Evolutionary conservation across 1,140 invertebrate genomes (phyloP).

Genomic region (Drosophila setifemur): DNA sequence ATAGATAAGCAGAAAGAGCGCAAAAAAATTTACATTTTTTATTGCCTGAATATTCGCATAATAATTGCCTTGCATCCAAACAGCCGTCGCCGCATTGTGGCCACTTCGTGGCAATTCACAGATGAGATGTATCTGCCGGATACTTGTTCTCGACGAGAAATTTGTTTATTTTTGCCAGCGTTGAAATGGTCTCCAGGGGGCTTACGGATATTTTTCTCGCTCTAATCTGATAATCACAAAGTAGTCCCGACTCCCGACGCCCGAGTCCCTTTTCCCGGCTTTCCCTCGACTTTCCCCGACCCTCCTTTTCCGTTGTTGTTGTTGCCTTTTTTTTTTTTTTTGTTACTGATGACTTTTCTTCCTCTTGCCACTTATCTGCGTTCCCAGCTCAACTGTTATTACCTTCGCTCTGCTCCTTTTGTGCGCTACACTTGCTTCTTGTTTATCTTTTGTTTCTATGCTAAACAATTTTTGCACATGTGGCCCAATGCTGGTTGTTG

Average conservation of each 20-base stretch:
- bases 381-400: conserved; percentile 46
- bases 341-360: conserved; percentile 17
- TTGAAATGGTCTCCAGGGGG: conserved; percentile 46
- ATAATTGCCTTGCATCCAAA: conserved; percentile 34
- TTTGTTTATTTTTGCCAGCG: conserved; percentile 53
- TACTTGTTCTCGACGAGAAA: conserved; percentile 39
- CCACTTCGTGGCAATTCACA: conserved; percentile 48
- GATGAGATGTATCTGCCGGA: conserved; percentile 53
- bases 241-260: neutral
- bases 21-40: conserved; percentile 44
- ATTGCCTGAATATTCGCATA: conserved; percentile 47
- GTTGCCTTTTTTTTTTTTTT: too few species aligned
- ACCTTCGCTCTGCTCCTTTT: conserved; percentile 40
- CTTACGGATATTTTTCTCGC: conserved; percentile 35
- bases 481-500: conserved; percentile 45
- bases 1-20: conserved; percentile 20
- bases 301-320: neutral
- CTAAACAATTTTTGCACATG: conserved; percentile 76
- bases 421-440: conserved; percentile 68
- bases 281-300: neutral
- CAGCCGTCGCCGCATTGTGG: conserved; percentile 28
- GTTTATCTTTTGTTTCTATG: conserved; percentile 78
- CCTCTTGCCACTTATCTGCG: conserved; percentile 26
- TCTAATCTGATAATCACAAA: conserved; percentile 42
- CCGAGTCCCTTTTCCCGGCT: neutral